phyloP scores from a whole-genome alignment of 2,888 invertebrate genomes.

The Lasius fuliginosus region DNA sequence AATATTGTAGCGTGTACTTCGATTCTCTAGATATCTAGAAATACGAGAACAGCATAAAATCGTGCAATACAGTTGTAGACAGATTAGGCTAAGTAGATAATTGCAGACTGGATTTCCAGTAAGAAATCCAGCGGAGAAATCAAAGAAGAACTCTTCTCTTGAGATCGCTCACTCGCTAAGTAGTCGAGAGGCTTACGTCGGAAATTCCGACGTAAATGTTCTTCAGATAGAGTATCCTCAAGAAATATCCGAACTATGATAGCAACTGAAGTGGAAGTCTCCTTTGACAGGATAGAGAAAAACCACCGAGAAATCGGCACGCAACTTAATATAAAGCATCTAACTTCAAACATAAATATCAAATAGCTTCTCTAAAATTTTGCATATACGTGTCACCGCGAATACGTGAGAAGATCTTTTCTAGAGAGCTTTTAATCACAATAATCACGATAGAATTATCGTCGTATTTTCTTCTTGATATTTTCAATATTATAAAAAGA shows the following conservation, averaged over 20 bases:
- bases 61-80: neutral
- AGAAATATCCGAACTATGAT: slow-evolving; percentile 52
- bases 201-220: slow-evolving; percentile 43
- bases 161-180: slow-evolving; percentile 44
- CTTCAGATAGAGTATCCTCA: slow-evolving; percentile 47
- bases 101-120: slow-evolving; percentile 12
- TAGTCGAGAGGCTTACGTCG: slow-evolving; percentile 54
- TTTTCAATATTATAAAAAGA: slow-evolving; percentile 23
- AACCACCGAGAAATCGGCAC: slow-evolving; percentile 15
- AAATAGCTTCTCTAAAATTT: neutral
- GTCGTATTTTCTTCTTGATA: slow-evolving; percentile 28
- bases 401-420: neutral
- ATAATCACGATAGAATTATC: slow-evolving; percentile 32
- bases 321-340: neutral
- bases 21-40: neutral
- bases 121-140: slow-evolving; percentile 21
- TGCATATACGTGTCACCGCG: neutral
- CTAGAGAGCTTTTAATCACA: slow-evolving; percentile 20
- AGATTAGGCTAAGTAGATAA: slow-evolving; percentile 23
- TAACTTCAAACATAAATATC: slow-evolving; percentile 31
- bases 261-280: slow-evolving; percentile 30
- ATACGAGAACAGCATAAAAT: neutral
- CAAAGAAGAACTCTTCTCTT: slow-evolving; percentile 33
- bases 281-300: slow-evolving; percentile 32
- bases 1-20: neutral